Base-by-base conservation (phyloP, 2,888 invertebrate species). In the Malthinus flaveolus region DNA sequence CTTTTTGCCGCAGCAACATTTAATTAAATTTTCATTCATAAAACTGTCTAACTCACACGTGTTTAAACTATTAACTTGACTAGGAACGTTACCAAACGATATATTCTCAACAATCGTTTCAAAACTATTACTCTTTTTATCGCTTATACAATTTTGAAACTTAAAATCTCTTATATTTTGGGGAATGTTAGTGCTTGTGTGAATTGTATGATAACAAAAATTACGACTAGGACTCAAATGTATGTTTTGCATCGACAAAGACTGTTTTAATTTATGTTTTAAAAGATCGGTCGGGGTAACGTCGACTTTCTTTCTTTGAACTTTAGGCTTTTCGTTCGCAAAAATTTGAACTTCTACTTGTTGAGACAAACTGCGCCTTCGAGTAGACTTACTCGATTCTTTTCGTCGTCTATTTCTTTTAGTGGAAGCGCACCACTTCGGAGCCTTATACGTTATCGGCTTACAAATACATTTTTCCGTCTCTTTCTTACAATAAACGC, bases 231-330 rank as follows among this genome's bases (percentile, higher is more conserved):
- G 39, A 39, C 57, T 51, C 45, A 60, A 49, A 62, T 69, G 63
- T 49, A 80, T 64, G 65, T 76, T 78, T 23, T 76, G 75, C 75
- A 79, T 73, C 8, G 79, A 79, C 32, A 72, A 68, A 12, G 78
- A 79, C 62, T 79, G 79, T 66, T 79, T 80, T 45, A 77, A 70
- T 64, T 75, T 77, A 36, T 65, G 57, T 45, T 67, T 71, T 10
- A 75, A 50, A 9, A 73, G 61, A 32, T 74, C 75, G 11, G 67
- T 68, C 0, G 75, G 74, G n/a, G 66, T 69, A 36, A 68, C 68
- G n/a, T 70, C 69, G 23, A 64, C 66, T 9, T 58, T 55, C 36
- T 52, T 58, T 7, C 50, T 50, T 1, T 36, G 39, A 15, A 42
- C 3, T 11, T 53, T 54, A 4, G 49, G 36, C 8, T 51, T 13